Conservation (phyloP, 2,888 invertebrate genomes). For the Apamea monoglypha region DNA sequence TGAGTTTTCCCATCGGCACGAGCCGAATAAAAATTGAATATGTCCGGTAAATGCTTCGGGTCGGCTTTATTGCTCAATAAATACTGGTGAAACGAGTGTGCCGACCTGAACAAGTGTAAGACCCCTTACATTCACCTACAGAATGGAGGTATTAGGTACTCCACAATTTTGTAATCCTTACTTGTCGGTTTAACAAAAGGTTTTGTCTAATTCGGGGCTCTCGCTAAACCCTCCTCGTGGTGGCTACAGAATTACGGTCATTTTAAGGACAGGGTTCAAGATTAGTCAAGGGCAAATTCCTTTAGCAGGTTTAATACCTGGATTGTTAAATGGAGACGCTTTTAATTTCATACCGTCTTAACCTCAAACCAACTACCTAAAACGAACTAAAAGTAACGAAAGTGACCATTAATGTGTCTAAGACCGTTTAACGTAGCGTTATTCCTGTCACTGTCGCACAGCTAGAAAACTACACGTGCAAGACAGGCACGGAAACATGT, state of each 20-base stretch:
- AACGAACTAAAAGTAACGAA: neutral
- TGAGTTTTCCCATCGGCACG: neutral
- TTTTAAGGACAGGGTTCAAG: neutral
- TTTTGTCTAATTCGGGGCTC: constrained; percentile 5
- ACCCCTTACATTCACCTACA: neutral
- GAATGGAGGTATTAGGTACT: neutral
- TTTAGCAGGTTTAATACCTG: neutral
- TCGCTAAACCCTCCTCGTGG: neutral
- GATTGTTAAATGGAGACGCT: neutral
- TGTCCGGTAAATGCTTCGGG: neutral
- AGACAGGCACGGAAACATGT: neutral
- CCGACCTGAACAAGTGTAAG: neutral
- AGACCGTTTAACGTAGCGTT: neutral
- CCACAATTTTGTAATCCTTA: constrained; percentile 8
- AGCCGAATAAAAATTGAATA: neutral
- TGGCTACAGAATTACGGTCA: neutral
- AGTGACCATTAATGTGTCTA: neutral
- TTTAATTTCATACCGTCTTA: neutral
- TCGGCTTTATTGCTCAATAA: neutral
- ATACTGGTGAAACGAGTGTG: neutral
- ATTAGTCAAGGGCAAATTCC: neutral
- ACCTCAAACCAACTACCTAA: neutral
- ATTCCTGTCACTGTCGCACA: neutral
- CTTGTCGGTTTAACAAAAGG: neutral
- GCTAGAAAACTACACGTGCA: neutral